These are phyloP conservation scores for Ectobius pallidus DNA, from an alignment of 2,888 invertebrate genomes.

Conservation along the genomic window DNA sequence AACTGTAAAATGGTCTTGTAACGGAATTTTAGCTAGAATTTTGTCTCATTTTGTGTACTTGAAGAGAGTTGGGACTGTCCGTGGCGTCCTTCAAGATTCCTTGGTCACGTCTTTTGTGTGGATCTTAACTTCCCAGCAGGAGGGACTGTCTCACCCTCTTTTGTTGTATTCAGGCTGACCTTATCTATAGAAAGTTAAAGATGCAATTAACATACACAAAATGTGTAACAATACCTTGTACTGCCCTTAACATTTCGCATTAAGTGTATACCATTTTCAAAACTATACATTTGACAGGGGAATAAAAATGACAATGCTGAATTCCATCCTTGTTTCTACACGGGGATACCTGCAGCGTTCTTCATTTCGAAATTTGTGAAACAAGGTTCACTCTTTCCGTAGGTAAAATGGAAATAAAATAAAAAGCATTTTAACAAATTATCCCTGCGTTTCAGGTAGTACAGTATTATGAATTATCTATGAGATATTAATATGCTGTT, in stretches of 20 bases:
- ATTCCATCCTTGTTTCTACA: too few species aligned
- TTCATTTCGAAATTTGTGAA: too few species aligned
- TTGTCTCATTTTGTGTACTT: neutral
- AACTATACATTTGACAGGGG: too few species aligned
- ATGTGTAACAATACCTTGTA: neutral
- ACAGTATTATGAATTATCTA: too few species aligned
- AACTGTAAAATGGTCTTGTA: neutral
- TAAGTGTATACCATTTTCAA: neutral
- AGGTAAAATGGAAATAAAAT: too few species aligned
- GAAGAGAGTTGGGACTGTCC: neutral
- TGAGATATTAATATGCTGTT: too few species aligned
- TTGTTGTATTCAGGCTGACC: neutral
- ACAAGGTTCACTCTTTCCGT: too few species aligned
- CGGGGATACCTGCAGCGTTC: too few species aligned
- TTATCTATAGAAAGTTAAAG: neutral
- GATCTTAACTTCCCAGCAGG: neutral
- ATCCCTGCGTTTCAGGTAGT: too few species aligned
- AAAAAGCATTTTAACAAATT: too few species aligned
- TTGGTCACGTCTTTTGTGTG: neutral
- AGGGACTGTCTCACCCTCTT: neutral
- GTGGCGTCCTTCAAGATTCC: neutral
- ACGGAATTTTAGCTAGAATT: neutral
- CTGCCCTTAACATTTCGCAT: neutral
- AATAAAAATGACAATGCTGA: neutral
- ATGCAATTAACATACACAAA: neutral